Evolutionary conservation across 2,113 vertebrate species (phyloP).

Genomic region (Rhea americana): DNA sequence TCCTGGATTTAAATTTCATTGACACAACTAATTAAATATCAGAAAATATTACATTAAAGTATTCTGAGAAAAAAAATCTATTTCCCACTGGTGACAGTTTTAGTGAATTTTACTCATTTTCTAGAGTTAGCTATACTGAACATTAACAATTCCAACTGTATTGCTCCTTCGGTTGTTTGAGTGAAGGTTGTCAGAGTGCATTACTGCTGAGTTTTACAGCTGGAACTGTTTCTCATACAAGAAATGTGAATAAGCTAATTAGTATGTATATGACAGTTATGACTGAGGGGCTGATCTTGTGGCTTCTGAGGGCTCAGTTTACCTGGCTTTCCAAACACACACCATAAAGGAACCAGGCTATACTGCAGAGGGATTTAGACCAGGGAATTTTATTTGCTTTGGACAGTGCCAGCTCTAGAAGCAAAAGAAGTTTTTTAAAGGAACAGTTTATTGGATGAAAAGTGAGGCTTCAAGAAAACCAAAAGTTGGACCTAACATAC

Average conservation of each 20-base stretch:
- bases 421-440: background rate
- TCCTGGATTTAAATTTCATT: background rate
- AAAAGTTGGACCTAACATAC: background rate
- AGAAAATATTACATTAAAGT: background rate
- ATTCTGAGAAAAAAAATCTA: background rate
- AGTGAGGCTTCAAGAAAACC: background rate
- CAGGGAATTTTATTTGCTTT: background rate
- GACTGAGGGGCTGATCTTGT: background rate
- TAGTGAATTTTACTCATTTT: background rate
- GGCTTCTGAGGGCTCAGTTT: background rate
- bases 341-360: background rate
- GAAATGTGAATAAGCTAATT: background rate
- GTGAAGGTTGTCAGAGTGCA: background rate
- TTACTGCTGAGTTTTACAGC: background rate
- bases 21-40: slow-evolving; percentile 1
- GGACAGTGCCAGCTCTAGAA: background rate
- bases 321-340: background rate
- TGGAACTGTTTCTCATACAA: background rate
- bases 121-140: background rate
- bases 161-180: background rate
- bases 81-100: background rate
- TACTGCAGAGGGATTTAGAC: background rate
- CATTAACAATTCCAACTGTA: background rate
- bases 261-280: background rate
- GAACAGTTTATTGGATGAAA: background rate